These are phyloP conservation scores for Sebastes nivosus DNA, from an alignment of 2,797 vertebrate genomes.

Conservation along the genomic window DNA sequence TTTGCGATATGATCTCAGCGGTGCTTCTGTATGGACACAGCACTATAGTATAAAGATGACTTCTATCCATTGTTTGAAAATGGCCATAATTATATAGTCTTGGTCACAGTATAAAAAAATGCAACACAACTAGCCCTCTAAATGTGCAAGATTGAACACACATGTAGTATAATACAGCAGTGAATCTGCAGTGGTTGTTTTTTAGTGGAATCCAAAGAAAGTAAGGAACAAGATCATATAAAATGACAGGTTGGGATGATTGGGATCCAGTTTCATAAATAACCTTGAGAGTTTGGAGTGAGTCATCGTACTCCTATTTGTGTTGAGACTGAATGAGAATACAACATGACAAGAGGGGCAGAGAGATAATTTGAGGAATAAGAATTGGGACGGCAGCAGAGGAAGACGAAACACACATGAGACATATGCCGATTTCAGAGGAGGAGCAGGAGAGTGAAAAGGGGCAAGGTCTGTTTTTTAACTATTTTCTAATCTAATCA, in stretches of 20 bases:
- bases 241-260: neutral
- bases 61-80: neutral
- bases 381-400: neutral
- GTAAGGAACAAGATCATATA: neutral
- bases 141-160: neutral
- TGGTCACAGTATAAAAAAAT: neutral
- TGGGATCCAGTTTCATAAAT: neutral
- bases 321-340: neutral
- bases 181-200: neutral
- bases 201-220: neutral
- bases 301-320: constrained; percentile 14
- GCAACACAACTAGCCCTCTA: neutral
- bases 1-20: neutral
- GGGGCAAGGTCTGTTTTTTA: neutral
- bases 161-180: neutral
- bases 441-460: constrained; percentile 5
- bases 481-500: constrained; percentile 31
- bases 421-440: neutral
- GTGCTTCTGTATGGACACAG: neutral
- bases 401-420: neutral
- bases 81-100: neutral
- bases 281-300: constrained; percentile 4
- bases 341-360: neutral
- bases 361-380: neutral
- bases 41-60: neutral